Conservation (phyloP, 2,113 vertebrate genomes). For the Perognathus longimembris region DNA sequence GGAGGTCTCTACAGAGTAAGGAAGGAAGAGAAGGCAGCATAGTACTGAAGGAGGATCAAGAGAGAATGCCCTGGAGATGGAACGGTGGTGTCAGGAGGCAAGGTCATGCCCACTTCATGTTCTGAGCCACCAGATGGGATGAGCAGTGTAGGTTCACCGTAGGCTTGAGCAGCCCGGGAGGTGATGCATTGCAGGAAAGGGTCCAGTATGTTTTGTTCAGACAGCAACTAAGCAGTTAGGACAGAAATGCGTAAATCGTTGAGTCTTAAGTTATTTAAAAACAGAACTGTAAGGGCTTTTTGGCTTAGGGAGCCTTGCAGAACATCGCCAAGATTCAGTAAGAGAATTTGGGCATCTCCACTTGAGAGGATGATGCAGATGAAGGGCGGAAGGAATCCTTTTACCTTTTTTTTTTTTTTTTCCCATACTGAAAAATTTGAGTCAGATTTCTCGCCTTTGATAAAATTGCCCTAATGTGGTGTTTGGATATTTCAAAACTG, state of each 20-base stretch:
- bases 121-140: background rate
- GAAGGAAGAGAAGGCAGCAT: background rate
- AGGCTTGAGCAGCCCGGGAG: background rate
- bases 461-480: background rate
- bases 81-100: background rate
- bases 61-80: background rate
- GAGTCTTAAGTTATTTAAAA: constrained; percentile 10
- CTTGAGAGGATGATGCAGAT: background rate
- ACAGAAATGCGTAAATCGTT: constrained; percentile 39
- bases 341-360: background rate
- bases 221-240: background rate
- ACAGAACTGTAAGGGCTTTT: constrained; percentile 19
- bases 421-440: constrained; percentile 2
- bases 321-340: background rate
- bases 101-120: background rate
- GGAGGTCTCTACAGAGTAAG: background rate
- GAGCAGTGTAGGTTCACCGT: background rate
- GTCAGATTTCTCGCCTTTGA: constrained; percentile 11
- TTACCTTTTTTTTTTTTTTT: constrained; percentile 32
- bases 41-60: background rate
- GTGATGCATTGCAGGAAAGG: background rate
- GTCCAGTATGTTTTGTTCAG: background rate
- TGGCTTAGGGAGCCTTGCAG: background rate
- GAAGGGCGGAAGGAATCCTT: background rate
- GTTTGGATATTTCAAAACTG: constrained; percentile 12